Percentiles rank a stretch among this genome's conserved stretches.
These are phyloP conservation scores for Heterodera schachtii DNA, from an alignment of 1,140 invertebrate species.

Conservation along the genomic window DNA sequence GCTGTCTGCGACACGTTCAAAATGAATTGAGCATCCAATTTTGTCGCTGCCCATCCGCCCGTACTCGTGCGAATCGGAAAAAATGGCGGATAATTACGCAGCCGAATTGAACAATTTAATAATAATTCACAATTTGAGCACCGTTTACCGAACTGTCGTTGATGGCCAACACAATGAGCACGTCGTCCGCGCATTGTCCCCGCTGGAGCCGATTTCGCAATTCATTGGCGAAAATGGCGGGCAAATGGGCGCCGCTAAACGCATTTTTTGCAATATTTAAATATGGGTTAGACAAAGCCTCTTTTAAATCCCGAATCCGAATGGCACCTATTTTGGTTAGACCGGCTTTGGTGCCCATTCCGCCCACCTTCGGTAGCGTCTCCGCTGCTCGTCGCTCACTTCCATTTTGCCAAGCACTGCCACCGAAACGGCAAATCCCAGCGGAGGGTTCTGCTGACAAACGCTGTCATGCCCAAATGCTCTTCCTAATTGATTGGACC, in stretches of 20 bases:
- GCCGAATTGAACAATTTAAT: background rate
- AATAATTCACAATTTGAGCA: background rate
- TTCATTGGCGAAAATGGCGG: conserved; percentile 18
- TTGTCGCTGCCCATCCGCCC: conserved; percentile 9
- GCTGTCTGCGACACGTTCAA: conserved; percentile 19
- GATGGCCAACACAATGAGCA: conserved; percentile 17
- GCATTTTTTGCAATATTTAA: no score
- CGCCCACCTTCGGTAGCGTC: background rate
- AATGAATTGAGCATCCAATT: conserved; percentile 12
- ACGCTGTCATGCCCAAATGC: background rate
- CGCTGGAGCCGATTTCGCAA: conserved; percentile 21
- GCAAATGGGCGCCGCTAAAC: conserved; percentile 13
- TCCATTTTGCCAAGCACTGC: conserved; percentile 15
- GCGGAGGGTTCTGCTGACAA: background rate
- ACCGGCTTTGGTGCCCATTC: background rate
- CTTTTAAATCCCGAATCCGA: background rate
- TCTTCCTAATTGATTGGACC: background rate
- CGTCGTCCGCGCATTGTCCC: conserved; percentile 17
- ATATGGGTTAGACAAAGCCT: no score
- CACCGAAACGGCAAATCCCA: conserved; percentile 9
- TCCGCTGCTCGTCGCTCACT: conserved; percentile 1
- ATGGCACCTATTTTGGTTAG: background rate
- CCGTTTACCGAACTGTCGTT: conserved; percentile 24
- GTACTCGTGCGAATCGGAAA: conserved; percentile 19
- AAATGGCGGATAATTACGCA: background rate